Evolutionary conservation across 1,140 invertebrate genomes (phyloP).

Genomic region (Nylanderia fulva): DNA sequence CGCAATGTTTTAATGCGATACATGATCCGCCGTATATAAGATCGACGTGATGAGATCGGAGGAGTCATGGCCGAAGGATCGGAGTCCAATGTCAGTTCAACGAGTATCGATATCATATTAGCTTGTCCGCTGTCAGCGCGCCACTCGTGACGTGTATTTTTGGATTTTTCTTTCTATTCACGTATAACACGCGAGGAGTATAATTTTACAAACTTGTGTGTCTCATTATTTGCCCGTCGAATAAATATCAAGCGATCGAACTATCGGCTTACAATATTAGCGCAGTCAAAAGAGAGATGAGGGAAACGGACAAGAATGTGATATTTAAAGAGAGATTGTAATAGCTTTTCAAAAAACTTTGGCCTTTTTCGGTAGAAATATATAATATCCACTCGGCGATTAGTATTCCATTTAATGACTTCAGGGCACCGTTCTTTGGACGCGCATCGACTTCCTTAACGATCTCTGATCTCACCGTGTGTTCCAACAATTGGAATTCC

Average conservation of each 20-base stretch:
- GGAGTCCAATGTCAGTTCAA: not conserved
- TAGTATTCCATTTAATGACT: constrained; percentile 65
- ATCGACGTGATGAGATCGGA: constrained; percentile 38
- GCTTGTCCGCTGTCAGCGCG: not conserved
- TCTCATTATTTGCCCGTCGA: not conserved
- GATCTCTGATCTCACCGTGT: constrained; percentile 21
- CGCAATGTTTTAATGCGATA: constrained; percentile 49
- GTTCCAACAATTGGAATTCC: constrained; percentile 32
- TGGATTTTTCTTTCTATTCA: not conserved
- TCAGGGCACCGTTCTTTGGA: constrained; percentile 7
- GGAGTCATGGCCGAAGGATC: not conserved
- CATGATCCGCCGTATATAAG: not conserved
- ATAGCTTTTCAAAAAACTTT: not conserved
- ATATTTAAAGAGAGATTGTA: constrained; percentile 58
- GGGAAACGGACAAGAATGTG: constrained; percentile 1
- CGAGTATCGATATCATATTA: constrained; percentile 1
- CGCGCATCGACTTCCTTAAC: constrained; percentile 33
- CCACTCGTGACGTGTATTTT: constrained; percentile 13
- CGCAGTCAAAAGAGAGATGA: not conserved
- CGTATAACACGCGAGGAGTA: not conserved
- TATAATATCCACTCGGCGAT: constrained; percentile 45
- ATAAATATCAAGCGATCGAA: not conserved
- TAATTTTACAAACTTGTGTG: not conserved
- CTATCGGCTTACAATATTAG: not conserved
- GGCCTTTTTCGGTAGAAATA: constrained; percentile 57